Base-by-base conservation (phyloP, 2,113 vertebrate genomes). In the Gorsachius goisagi region DNA sequence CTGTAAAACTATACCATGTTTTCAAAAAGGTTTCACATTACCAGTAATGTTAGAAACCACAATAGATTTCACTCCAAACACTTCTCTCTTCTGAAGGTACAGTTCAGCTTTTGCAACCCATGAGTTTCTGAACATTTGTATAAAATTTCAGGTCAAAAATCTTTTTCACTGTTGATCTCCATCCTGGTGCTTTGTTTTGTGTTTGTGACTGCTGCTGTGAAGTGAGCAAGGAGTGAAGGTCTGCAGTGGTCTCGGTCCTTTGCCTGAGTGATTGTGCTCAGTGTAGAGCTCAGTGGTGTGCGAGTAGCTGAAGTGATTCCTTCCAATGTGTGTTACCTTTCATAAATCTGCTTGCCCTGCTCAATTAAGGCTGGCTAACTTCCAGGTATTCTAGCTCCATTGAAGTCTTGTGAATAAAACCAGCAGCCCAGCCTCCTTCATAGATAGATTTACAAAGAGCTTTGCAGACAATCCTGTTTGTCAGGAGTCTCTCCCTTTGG, bases 341-440 rank as follows among this genome's bases (percentile, higher is more conserved):
- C 76, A 79, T 82, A 79, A 94, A 76, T 95, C 86, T 94, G 89
- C 89, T 95, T 97, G 92, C 89, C 77, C 88, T 93, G 69, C 69
- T 72, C 59, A 87, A 20, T 87, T 82, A 60, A 81, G 56, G 64
- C 92, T 94, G 96, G 94, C 94, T 82, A 59, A 20, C 80, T 92
- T 95, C 94, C 94, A 97, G 91, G 32, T 93, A 75, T 94, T 90
- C 79, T 33, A 52, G 44, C 80, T 92, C 76, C 73, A 79, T 55
- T 87, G 84, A 97, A 93, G 58, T 66, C 80, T 89, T 78, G 79
- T 89, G 94, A 96, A 93, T 93, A 93, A 89, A 94, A 87, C 66
- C 63, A 58, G 74, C 87, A 95, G 62, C 73, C 75, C 88, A 85
- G 44, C 62, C 94, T 92, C 73, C 89, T 94, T 91, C 66, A 22